Conservation (phyloP, 2,113 vertebrate species). For the Eublepharis macularius region DNA sequence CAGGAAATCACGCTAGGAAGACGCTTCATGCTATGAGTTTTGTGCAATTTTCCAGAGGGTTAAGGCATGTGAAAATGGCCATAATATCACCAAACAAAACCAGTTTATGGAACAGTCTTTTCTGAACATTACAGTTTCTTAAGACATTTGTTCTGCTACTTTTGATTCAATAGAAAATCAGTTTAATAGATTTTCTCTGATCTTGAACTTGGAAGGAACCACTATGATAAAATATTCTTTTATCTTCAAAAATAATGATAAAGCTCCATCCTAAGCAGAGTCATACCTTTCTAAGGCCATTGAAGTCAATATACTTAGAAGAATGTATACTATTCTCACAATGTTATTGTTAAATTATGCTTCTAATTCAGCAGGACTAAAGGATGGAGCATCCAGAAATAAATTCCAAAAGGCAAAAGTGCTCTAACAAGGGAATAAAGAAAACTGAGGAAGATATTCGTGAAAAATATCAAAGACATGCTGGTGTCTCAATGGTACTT, state of each 20-base stretch:
- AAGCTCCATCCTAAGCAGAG: too few relatives aligned
- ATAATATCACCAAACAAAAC: too few relatives aligned
- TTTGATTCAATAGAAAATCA: background rate
- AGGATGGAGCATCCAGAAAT: background rate
- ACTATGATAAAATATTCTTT: background rate
- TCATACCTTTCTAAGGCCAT: too few relatives aligned
- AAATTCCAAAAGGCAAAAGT: background rate
- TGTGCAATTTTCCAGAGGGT: too few relatives aligned
- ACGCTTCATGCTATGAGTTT: too few relatives aligned
- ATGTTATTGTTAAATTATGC: background rate
- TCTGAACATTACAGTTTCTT: background rate
- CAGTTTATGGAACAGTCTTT: background rate
- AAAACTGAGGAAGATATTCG: slow-evolving; percentile 25
- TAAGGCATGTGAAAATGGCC: too few relatives aligned
- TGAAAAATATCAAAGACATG: background rate
- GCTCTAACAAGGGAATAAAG: background rate
- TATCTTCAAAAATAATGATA: background rate
- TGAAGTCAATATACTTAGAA: too few relatives aligned
- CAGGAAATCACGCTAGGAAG: too few relatives aligned
- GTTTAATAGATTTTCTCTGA: background rate
- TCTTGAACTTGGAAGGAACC: background rate
- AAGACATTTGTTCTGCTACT: slow-evolving; percentile 1
- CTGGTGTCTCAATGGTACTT: too few relatives aligned
- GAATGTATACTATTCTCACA: too few relatives aligned
- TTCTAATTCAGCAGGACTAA: background rate